These are phyloP conservation scores for Willisornis vidua DNA, from an alignment of 2,113 vertebrate genomes.

Conservation along the genomic window DNA sequence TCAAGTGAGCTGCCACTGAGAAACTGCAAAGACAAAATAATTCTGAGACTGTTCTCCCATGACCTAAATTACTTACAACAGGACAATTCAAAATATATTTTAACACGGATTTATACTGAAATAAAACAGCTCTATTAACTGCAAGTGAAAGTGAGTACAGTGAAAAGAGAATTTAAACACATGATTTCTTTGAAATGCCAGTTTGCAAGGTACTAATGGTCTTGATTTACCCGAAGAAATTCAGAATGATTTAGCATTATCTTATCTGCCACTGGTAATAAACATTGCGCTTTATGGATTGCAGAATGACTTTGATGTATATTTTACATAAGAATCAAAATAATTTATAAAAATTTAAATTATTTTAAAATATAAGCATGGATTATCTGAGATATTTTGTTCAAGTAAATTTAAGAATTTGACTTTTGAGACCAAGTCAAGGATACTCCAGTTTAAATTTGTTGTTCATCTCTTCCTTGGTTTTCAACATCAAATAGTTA, in stretches of 20 bases:
- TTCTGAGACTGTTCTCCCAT: background rate
- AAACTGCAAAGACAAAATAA: background rate
- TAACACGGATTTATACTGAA: background rate
- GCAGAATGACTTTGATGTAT: background rate
- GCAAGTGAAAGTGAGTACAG: background rate
- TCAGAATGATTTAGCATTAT: background rate
- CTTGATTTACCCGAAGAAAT: background rate
- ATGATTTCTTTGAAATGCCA: background rate
- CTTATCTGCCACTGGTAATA: background rate
- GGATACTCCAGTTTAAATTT: constrained; percentile 13
- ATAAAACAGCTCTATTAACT: background rate
- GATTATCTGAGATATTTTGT: background rate
- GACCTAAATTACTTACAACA: background rate
- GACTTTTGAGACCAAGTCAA: constrained; percentile 17
- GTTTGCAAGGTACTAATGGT: background rate
- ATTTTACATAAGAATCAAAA: background rate
- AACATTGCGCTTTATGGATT: background rate
- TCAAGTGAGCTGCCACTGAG: background rate
- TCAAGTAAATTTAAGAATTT: constrained; percentile 29
- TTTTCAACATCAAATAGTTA: constrained; percentile 19
- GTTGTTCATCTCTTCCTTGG: background rate
- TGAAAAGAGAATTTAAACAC: background rate
- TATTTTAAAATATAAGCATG: background rate
- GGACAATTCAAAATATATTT: background rate
- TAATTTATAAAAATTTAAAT: constrained; percentile 1